phyloP scores from a whole-genome alignment of 2,113 vertebrate genomes.

The Apaloderma vittatum region DNA sequence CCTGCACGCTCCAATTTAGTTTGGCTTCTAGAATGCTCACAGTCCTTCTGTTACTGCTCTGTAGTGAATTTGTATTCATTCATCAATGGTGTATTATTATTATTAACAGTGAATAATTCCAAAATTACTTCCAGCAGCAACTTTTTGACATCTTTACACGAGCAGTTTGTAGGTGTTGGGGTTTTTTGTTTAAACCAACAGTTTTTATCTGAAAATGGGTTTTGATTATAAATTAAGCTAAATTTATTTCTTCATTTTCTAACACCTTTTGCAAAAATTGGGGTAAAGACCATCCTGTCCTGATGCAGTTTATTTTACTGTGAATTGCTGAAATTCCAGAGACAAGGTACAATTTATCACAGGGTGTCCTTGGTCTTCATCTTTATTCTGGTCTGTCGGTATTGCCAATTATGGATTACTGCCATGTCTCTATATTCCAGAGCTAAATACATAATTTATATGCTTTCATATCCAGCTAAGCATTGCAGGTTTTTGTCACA shows the following conservation, averaged over 20 bases:
- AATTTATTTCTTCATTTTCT: neutral
- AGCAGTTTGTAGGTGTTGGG: neutral
- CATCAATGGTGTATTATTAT: neutral
- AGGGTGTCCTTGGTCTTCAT: neutral
- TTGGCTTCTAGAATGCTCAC: neutral
- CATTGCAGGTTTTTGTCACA: neutral
- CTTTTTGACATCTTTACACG: neutral
- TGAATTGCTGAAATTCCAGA: neutral
- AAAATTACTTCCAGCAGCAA: neutral
- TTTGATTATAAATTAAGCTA: neutral
- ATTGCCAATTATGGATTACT: neutral
- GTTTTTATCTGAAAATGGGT: neutral
- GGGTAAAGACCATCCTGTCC: neutral
- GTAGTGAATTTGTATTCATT: neutral
- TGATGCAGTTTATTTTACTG: neutral
- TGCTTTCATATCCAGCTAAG: neutral
- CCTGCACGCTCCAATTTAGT: neutral
- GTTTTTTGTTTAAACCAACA: neutral
- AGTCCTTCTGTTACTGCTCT: neutral
- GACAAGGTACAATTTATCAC: neutral
- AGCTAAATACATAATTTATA: neutral
- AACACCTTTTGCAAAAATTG: neutral
- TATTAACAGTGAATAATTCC: neutral
- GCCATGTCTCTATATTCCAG: neutral
- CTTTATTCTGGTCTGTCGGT: neutral